Conservation (phyloP, 2,113 vertebrate genomes). For the Pica pica region DNA sequence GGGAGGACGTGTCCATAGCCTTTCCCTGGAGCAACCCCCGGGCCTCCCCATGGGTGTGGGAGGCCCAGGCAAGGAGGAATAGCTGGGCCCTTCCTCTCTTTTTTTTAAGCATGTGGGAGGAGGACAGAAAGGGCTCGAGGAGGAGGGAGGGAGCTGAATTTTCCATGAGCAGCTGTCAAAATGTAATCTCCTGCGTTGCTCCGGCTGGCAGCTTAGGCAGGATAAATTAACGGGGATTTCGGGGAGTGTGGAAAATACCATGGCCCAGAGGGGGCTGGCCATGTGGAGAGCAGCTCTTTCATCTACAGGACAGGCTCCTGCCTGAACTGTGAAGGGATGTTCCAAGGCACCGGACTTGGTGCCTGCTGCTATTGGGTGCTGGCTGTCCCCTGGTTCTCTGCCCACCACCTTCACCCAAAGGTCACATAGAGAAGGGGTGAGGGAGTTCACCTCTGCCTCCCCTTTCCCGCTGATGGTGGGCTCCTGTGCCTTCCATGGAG, state of each 20-base stretch:
- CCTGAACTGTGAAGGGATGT: background rate
- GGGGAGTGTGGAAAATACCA: slow-evolving; percentile 36
- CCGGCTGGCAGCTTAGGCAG: slow-evolving; percentile 18
- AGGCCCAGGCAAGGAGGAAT: background rate
- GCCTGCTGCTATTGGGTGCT: fast-evolving
- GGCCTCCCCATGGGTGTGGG: background rate
- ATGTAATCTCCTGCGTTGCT: slow-evolving; percentile 27
- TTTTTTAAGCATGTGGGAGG: slow-evolving; percentile 4
- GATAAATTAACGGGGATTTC: slow-evolving; percentile 50
- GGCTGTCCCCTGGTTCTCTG: background rate
- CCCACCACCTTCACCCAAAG: background rate
- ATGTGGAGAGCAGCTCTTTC: background rate
- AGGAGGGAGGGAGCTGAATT: slow-evolving; percentile 42
- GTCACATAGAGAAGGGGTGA: background rate
- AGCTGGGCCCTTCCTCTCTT: background rate
- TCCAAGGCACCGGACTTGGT: fast-evolving
- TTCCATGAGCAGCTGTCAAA: slow-evolving; percentile 62
- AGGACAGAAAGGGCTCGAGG: background rate
- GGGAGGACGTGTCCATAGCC: background rate
- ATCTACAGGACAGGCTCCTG: background rate
- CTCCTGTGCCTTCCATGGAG: background rate
- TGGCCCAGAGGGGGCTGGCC: background rate
- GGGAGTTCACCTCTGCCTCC: background rate
- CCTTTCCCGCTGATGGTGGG: background rate
- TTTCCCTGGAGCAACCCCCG: background rate